phyloP scores from a whole-genome alignment of 2,888 invertebrate genomes.

The Fissipunctia ypsillon region DNA sequence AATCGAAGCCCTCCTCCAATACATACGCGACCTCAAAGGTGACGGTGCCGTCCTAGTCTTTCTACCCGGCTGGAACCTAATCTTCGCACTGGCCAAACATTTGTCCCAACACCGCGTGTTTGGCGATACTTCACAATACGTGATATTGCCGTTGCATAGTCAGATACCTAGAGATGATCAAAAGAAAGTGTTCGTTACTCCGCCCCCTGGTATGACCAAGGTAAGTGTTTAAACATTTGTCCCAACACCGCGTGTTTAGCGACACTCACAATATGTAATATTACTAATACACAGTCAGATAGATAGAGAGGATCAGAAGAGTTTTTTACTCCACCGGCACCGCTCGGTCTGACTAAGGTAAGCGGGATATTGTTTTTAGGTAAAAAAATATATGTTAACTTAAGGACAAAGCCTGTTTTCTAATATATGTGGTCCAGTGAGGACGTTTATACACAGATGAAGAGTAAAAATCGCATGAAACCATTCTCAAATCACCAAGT shows the following conservation, averaged over 20 bases:
- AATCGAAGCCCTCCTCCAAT: slow-evolving; percentile 94
- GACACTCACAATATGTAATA: too few species aligned
- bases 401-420: too few species aligned
- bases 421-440: too few species aligned
- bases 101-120: slow-evolving; percentile 93
- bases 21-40: slow-evolving; percentile 91
- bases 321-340: too few species aligned
- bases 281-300: too few species aligned
- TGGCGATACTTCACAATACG: slow-evolving; percentile 91
- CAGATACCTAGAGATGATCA: slow-evolving; percentile 99
- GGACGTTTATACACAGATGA: background rate
- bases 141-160: slow-evolving; percentile 98
- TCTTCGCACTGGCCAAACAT: slow-evolving; percentile 97
- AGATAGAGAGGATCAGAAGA: too few species aligned
- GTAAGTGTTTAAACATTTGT: slow-evolving; percentile 78
- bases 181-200: slow-evolving; percentile 96
- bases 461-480: too few species aligned
- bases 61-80: slow-evolving; percentile 99
- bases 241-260: too few species aligned
- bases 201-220: slow-evolving; percentile 96
- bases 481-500: too few species aligned
- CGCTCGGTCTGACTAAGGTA: too few species aligned
- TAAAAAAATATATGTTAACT: too few species aligned
- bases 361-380: too few species aligned
- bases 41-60: slow-evolving; percentile 98